These are phyloP conservation scores for Crypturellus tataupa DNA, from an alignment of 2,797 vertebrate species.

Conservation along the genomic window DNA sequence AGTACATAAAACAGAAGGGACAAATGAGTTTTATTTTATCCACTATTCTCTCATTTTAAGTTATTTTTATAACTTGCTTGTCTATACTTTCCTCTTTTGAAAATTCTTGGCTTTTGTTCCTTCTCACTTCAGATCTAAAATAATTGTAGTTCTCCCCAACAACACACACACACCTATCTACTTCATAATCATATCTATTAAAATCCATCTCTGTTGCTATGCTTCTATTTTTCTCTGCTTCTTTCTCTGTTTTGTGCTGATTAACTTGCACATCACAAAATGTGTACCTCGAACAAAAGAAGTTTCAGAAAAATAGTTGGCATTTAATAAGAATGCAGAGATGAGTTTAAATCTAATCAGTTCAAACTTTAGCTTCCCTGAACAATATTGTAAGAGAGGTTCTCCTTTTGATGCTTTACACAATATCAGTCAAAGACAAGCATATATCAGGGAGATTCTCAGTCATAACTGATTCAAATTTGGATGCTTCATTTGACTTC, in stretches of 20 bases:
- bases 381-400: neutral
- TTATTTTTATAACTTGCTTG: constrained; percentile 47
- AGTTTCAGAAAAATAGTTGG: neutral
- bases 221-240: neutral
- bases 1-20: constrained; percentile 32
- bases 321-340: neutral
- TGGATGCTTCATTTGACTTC: neutral
- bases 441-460: neutral
- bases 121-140: constrained; percentile 32
- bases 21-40: constrained; percentile 39
- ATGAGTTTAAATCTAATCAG: neutral
- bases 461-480: neutral
- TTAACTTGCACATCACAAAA: neutral
- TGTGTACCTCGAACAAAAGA: neutral
- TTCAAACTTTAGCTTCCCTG: neutral
- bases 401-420: neutral
- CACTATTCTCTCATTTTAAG: constrained; percentile 30
- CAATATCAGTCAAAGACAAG: neutral
- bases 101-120: constrained; percentile 36
- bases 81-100: constrained; percentile 37
- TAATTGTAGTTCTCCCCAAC: neutral
- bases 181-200: constrained; percentile 59
- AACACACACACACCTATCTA: neutral
- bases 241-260: neutral
- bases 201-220: constrained; percentile 49